phyloP scores from a whole-genome alignment of 2,113 vertebrate species.

The Suricata suricatta region DNA sequence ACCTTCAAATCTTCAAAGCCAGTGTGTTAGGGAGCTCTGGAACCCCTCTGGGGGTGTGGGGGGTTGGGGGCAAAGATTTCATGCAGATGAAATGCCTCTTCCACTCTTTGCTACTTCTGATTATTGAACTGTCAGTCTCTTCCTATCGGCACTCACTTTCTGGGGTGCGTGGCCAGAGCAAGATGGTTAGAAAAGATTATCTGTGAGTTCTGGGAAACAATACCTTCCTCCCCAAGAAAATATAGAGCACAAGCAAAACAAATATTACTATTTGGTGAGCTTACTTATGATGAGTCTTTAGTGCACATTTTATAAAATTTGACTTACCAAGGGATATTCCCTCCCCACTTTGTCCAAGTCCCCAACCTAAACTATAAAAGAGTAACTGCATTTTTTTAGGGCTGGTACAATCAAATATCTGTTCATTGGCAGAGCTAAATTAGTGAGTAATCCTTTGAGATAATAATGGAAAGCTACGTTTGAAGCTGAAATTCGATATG shows the following conservation, averaged over 20 bases:
- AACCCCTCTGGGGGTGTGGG: background rate
- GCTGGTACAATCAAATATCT: background rate
- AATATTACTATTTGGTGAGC: background rate
- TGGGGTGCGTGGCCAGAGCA: background rate
- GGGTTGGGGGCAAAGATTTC: background rate
- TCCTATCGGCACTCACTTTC: background rate
- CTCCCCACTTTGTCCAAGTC: background rate
- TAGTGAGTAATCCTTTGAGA: background rate
- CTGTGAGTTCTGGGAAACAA: background rate
- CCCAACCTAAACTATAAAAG: background rate
- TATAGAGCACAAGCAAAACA: background rate
- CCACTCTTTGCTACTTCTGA: constrained; percentile 32
- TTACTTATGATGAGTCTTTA: background rate
- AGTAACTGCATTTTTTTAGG: background rate
- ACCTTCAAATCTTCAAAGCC: background rate
- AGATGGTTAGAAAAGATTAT: background rate
- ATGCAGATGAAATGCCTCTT: constrained; percentile 19
- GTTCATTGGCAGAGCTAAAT: background rate
- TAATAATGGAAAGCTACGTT: background rate
- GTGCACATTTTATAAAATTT: background rate
- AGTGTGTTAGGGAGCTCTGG: background rate
- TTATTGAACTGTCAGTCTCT: constrained; percentile 14
- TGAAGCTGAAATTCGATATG: background rate
- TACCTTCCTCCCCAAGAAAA: background rate
- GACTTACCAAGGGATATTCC: background rate